Evolutionary conservation across 2,113 vertebrate species (phyloP), one percentile per base, ranked within the genome.

Genomic region (Chrysochloris asiatica): DNA sequence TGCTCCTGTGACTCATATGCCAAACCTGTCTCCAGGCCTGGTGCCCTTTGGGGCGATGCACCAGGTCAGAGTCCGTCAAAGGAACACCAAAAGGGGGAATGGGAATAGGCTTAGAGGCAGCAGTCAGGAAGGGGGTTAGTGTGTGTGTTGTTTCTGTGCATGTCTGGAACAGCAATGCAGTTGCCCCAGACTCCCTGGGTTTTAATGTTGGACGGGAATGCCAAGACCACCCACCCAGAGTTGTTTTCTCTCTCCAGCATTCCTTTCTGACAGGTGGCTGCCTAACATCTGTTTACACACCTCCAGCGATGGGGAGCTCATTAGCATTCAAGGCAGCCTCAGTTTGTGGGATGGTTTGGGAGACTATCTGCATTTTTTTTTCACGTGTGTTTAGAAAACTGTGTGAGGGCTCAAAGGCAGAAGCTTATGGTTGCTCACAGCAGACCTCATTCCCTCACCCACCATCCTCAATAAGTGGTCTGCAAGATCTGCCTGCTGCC

Each of bases 21-120:
- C 98, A 98, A 98, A 98, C 98, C 98, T 28, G 36, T 52, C 45
- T 83, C 67, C 38, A 72, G n/a, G 41, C 75, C 4, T 0, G 43
- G 26, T 4, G 5, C 41, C 77, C 38, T 41, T 11, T 0, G 22
- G 30, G 38, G 52, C 30, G 8, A 17, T 4, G 19, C 38, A 17
- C 26, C 45, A 72, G 71, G 33, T 4, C 63, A 56, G 48, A 6
- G 75, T n/a, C 73, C 22, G 50, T 24, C 1, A 5, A 3, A 6
- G 48, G 65, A 73, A n/a, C n/a, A n/a, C 7, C 9, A 19, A n/a
- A n/a, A 38, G 47, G 7, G 10, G 26, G 48, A 6, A 10, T 79
- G 75, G 48, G 28, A 26, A 63, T 0, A 1, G 43, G 28, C 75
- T 48, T 50, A 65, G 48, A 48, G 54, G 63, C 50, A 24, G 41